Conservation (phyloP, 2,113 vertebrate species). For the Leucopsar rothschildi region DNA sequence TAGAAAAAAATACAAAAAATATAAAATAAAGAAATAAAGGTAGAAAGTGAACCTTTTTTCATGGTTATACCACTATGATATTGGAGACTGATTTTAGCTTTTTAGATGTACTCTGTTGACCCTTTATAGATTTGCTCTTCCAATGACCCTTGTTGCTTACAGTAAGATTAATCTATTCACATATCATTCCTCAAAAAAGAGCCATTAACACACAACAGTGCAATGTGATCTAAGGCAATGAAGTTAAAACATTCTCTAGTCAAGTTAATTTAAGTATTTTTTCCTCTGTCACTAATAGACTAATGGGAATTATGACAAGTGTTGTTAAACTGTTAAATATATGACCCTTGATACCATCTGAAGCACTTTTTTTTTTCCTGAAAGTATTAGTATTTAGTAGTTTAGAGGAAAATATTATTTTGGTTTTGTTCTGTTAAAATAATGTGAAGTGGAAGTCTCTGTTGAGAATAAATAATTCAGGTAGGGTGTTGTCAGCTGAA, state of each 20-base stretch:
- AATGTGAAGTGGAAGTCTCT: neutral
- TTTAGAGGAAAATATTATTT: neutral
- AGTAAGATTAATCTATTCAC: constrained; percentile 15
- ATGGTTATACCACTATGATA: neutral
- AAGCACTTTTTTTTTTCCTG: neutral
- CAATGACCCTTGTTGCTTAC: neutral
- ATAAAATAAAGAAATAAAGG: neutral
- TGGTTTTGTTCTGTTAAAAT: neutral
- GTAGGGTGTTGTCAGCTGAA: neutral
- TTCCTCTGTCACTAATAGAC: neutral
- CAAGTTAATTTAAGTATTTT: neutral
- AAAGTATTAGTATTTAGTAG: neutral
- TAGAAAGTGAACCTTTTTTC: neutral
- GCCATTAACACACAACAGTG: neutral
- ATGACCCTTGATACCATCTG: neutral
- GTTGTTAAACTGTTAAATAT: neutral
- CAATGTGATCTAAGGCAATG: neutral
- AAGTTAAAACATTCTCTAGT: neutral
- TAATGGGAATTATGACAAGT: neutral
- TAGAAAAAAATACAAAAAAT: neutral
- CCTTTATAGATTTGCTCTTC: neutral
- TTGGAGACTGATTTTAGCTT: neutral
- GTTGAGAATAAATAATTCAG: neutral
- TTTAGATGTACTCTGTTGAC: neutral
- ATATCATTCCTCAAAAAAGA: neutral